Base-by-base conservation (phyloP, 2,797 vertebrate species). In the Myotis planiceps region DNA sequence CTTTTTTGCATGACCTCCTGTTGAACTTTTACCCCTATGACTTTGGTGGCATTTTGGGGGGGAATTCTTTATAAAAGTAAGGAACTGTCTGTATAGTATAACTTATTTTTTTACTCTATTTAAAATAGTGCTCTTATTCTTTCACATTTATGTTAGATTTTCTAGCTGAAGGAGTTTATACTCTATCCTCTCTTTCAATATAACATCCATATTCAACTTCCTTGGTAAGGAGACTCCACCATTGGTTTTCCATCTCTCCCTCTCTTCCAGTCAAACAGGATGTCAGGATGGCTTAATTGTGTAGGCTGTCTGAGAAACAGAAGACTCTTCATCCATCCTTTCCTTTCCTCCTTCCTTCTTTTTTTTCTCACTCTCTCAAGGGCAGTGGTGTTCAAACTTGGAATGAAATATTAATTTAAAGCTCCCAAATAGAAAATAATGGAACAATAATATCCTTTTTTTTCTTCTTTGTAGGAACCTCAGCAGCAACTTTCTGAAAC, bases 341-440 rank as follows among this genome's bases (percentile, higher is more conserved):
- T 60, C 0, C 1, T 81, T 47, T 14, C 4, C 25, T 63, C 8
- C 3, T 14, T 47, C 15, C 9, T 6, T 25, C 5, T 15, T 18
- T 14, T 55, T 42, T 21, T 63, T 2, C 25, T 55, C n/a, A 55
- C 19, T 89, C 49, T 69, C 53, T 80, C 37, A 66, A 58, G 39
- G 39, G 49, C 71, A 87, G 60, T 87, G 18, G 15, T 83, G 83
- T 79, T 60, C 29, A 32, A 79, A 90, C 19, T 83, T 95, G 58
- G 78, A 45, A 37, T 79, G 65, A 88, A 93, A 74, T 45, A n/a
- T 95, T 65, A 80, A 39, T 14, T 76, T 76, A 84, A 88, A 95
- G 37, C 32, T 15, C 25, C 3, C 5, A 51, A 34, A 71, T 47
- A 75, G 78, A 65, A 91, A 88, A 88, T 29, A 74, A 18, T 53